Evolutionary conservation across 2,888 invertebrate species (phyloP).

Genomic region (Hymenopus coronatus): DNA sequence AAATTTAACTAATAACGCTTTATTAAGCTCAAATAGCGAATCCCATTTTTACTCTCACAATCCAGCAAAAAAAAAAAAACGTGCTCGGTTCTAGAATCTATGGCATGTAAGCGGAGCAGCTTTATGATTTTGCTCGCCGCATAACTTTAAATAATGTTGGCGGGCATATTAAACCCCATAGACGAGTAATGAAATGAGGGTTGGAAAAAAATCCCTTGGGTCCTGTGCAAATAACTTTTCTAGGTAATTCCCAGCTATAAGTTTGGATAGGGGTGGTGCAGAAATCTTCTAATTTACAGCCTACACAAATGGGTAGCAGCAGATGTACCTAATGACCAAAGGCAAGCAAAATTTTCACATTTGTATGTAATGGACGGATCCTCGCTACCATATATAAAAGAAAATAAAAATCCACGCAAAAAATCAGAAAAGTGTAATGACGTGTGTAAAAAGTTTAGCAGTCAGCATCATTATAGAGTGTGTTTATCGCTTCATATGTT

Average conservation of each 20-base stretch:
- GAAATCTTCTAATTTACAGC: constrained; percentile 7
- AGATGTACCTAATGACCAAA: constrained; percentile 8
- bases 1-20: too few relatives aligned
- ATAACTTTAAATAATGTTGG: constrained; percentile 1
- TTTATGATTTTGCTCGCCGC: not conserved
- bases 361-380: constrained; percentile 2
- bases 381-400: not conserved
- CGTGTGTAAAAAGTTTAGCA: not conserved
- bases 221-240: constrained; percentile 5
- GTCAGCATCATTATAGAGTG: not conserved
- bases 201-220: not conserved
- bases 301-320: constrained; percentile 9
- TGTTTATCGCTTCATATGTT: too few relatives aligned
- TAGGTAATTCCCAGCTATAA: not conserved
- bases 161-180: constrained; percentile 11
- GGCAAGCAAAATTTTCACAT: not conserved
- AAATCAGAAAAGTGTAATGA: not conserved
- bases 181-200: not conserved
- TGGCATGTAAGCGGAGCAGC: not conserved
- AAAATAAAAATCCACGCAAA: not conserved
- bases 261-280: not conserved
- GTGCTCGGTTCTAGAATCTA: too few relatives aligned
- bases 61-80: not conserved
- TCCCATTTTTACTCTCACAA: not conserved
- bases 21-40: not conserved